Base-by-base conservation (phyloP, 2,797 vertebrate species). In the Carapus acus region DNA sequence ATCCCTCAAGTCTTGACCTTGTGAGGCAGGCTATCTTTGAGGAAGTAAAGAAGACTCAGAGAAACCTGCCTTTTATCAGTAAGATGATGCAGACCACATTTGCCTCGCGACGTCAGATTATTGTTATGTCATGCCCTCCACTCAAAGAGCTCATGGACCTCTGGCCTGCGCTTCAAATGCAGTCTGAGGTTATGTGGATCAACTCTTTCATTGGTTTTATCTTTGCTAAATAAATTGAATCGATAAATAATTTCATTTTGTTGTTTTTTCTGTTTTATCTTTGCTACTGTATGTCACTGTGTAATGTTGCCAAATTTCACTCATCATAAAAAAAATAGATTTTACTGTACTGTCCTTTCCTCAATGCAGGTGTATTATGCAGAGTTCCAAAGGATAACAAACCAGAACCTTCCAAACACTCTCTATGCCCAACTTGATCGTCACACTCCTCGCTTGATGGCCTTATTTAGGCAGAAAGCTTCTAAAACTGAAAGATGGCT, bases 61-160 rank as follows among this genome's bases (percentile, higher is more conserved):
- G 9, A 14, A 39, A 57, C 44, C 42, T 48, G 4, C 34, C 46
- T 14, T 37, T 67, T 4, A 56, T 67, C n/a, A 53, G 21, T 1
- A 62, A 50, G 33, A 61, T 68, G 36, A 62, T 62, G 47, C 33
- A 69, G 49, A 58, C 39, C 19, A 58, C 45, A 38, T 67, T 56
- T 60, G 33, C 65, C 49, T 27, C 58, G 27, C 41, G 49, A 9
- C 17, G 54, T 38, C 56, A 72, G 52, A 53, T 29, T 4, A 55
- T 56, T 41, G 58, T 57, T 13, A 54, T 9, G 34, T 16, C 54
- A 24, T 18, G 24, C 43, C 64, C 39, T 33, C 64, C 50, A 14
- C 38, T 66, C 17, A 67, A 54, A 7, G n/a, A 63, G 21, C 8
- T 66, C 37, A 16, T 67, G 54, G 47, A 67, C 16, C 38, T 58